These are phyloP conservation scores for Camponotus floridanus DNA, from an alignment of 1,140 invertebrate genomes.

Conservation along the genomic window DNA sequence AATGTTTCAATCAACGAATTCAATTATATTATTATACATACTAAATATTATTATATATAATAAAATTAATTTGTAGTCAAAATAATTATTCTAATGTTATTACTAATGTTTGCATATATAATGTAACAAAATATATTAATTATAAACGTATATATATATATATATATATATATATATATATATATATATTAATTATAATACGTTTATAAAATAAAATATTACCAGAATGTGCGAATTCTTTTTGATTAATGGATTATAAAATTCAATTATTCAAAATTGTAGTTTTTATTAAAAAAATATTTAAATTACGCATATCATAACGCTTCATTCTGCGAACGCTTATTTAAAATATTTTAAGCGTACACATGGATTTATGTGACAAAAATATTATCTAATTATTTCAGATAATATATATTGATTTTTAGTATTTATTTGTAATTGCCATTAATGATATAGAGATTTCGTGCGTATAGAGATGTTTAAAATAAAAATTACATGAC, in stretches of 20 bases:
- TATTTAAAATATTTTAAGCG: neutral
- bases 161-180: no score
- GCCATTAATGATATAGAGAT: neutral
- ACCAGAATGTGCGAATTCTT: neutral
- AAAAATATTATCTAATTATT: neutral
- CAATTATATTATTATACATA: neutral
- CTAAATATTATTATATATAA: neutral
- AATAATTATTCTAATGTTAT: neutral
- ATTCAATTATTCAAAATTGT: slow-evolving; percentile 6
- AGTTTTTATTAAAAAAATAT: neutral
- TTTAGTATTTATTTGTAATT: neutral
- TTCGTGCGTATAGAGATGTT: neutral
- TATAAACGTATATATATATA: no score
- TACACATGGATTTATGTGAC: neutral
- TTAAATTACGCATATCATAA: no score
- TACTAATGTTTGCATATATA: neutral
- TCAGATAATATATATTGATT: neutral
- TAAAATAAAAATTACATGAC: neutral
- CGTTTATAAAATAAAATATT: neutral
- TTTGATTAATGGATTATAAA: neutral
- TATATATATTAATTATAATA: no score
- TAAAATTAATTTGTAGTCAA: neutral
- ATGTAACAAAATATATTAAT: neutral
- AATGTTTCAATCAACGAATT: neutral
- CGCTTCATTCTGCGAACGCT: no score